These are phyloP conservation scores for Liasis olivaceus DNA, from an alignment of 2,797 vertebrate genomes.

Conservation along the genomic window DNA sequence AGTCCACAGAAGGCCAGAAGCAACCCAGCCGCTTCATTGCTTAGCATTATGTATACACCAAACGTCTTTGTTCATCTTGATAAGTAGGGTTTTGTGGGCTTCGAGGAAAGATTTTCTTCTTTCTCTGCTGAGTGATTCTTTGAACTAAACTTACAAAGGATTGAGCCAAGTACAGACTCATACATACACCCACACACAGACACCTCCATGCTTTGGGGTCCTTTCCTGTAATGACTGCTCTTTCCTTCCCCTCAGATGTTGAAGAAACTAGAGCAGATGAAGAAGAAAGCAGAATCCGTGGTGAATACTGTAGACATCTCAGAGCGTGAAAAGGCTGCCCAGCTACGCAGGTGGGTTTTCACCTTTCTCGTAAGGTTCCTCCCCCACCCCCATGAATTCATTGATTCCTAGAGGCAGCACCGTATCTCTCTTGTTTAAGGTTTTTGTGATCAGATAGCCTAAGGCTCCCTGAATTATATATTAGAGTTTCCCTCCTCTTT, in stretches of 20 bases:
- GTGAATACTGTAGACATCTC: constrained; percentile 95
- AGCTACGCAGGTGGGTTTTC: constrained; percentile 83
- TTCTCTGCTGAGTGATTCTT: neutral
- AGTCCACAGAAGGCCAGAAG: neutral
- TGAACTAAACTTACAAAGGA: neutral
- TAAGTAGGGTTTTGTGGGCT: neutral
- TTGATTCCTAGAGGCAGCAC: neutral
- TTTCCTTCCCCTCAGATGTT: constrained; percentile 77
- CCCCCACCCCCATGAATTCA: neutral
- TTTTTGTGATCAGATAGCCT: neutral
- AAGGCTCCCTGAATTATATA: neutral
- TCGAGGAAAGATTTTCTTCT: neutral
- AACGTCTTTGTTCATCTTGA: neutral
- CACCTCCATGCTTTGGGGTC: neutral
- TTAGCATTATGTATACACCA: neutral
- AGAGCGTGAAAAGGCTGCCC: constrained; percentile 91
- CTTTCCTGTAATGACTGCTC: neutral
- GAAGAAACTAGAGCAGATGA: constrained; percentile 94
- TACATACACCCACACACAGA: neutral
- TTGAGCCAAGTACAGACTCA: neutral
- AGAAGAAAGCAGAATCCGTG: constrained; percentile 94
- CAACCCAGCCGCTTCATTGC: neutral
- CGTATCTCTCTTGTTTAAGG: neutral
- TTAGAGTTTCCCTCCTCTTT: neutral
- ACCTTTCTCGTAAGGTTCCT: neutral